Evolutionary conservation across 2,113 vertebrate species (phyloP).

Genomic region (Zosterops borbonicus): DNA sequence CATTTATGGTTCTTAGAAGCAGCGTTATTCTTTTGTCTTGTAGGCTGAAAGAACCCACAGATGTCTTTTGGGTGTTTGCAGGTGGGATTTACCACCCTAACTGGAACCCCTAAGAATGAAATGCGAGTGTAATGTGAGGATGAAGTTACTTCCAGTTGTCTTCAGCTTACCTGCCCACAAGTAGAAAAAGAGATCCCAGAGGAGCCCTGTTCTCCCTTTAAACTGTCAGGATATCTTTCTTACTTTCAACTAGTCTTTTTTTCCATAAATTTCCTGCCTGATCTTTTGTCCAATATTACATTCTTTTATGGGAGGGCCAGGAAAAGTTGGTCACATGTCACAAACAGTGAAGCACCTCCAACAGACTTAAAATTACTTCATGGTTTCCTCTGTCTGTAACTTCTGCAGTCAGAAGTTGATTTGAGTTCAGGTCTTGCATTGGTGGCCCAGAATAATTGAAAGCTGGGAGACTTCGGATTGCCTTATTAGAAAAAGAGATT

Average conservation of each 20-base stretch:
- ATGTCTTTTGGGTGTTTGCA: slow-evolving; percentile 41
- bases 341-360: background rate
- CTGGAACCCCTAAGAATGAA: background rate
- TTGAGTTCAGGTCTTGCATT: background rate
- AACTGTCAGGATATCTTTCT: background rate
- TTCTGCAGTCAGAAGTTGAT: background rate
- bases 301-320: background rate
- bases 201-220: background rate
- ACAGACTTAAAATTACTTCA: background rate
- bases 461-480: background rate
- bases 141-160: background rate
- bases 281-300: background rate
- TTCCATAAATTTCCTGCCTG: background rate
- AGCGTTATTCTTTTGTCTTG: slow-evolving; percentile 46
- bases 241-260: background rate
- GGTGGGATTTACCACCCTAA: background rate
- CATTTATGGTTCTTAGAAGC: slow-evolving; percentile 56
- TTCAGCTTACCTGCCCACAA: background rate
- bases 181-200: background rate
- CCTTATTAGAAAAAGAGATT: background rate
- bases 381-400: background rate
- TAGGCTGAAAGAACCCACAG: slow-evolving; percentile 54
- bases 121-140: background rate
- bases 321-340: background rate
- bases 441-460: background rate